phyloP scores from a whole-genome alignment of 2,888 invertebrate species.

The Zonitis immaculata region DNA sequence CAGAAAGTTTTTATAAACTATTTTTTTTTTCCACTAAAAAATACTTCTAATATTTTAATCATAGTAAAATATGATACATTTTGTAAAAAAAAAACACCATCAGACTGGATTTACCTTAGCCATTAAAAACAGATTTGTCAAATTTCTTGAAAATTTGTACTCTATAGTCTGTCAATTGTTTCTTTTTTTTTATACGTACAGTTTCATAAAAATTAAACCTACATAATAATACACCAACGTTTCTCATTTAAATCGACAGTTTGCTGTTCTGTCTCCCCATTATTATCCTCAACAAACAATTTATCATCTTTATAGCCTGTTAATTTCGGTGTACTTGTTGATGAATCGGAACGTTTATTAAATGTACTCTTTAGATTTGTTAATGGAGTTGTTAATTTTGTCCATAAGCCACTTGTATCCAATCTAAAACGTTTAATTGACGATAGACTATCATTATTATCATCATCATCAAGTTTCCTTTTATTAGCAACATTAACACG shows the following conservation, averaged over 20 bases:
- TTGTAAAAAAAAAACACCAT: background rate
- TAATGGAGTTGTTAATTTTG: constrained; percentile 39
- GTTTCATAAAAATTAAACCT: constrained; percentile 13
- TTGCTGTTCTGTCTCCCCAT: constrained; percentile 21
- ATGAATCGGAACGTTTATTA: constrained; percentile 23
- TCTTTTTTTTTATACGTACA: background rate
- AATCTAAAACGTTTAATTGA: constrained; percentile 32
- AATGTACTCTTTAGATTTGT: constrained; percentile 33
- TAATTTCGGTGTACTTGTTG: constrained; percentile 41
- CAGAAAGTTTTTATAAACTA: background rate
- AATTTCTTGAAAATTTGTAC: background rate
- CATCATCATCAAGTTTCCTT: constrained; percentile 35
- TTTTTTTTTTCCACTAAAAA: background rate
- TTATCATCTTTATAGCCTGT: constrained; percentile 38
- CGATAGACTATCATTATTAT: constrained; percentile 28
- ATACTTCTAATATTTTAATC: background rate
- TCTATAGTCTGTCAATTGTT: background rate
- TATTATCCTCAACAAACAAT: constrained; percentile 28
- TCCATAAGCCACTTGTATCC: constrained; percentile 28
- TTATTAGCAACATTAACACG: constrained; percentile 32
- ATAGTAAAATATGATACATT: background rate
- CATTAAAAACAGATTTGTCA: background rate
- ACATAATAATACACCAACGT: constrained; percentile 41
- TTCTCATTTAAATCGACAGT: constrained; percentile 31
- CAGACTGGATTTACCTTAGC: background rate